Evolutionary conservation across 2,797 vertebrate species (phyloP), one percentile per base, ranked within the genome.

Genomic region (Catamblyrhynchus diadema): DNA sequence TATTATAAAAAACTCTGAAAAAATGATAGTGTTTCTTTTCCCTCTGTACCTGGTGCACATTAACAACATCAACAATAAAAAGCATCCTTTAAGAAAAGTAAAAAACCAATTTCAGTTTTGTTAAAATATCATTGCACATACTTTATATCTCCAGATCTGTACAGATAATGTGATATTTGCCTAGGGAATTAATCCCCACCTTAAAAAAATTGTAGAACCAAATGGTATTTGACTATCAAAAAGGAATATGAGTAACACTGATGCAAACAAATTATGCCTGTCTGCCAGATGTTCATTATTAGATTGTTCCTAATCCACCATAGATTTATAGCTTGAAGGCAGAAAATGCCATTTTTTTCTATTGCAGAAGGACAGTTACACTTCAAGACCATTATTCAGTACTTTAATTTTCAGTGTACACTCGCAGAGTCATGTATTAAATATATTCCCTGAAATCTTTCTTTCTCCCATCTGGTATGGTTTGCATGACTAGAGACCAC

Each of bases 371-470:
- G 81, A 84, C 28, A 66, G 6, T 86, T 89, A 53, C 22, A 45
- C 70, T 91, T 96, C 92, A 82, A 91, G 75, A 90, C 28, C 44
- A 85, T 70, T 88, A 72, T 47, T 78, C 45, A 75, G 69, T 69
- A 80, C 48, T 94, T 94, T 89, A 59, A 86, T 86, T 90, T 90
- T 65, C 70, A 27, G 14, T 54, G 23, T 47, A 35, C 7, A 30
- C 23, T 65, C 53, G 22, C 25, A 72, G 48, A 81, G n/a, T 62
- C 45, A 83, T 17, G 18, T 56, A 81, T 81, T 75, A 86, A 92
- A 87, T 39, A 59, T 19, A 57, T 12, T 62, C 24, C 45, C 73
- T 37, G 64, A 94, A 83, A 83, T 59, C 51, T 44, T 57, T 51
- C 69, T 81, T 81, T 93, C 33, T 9, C 35, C 33, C 19, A 8